Base-by-base conservation (phyloP, 2,888 invertebrate genomes). In the Herminia tarsipennalis region DNA sequence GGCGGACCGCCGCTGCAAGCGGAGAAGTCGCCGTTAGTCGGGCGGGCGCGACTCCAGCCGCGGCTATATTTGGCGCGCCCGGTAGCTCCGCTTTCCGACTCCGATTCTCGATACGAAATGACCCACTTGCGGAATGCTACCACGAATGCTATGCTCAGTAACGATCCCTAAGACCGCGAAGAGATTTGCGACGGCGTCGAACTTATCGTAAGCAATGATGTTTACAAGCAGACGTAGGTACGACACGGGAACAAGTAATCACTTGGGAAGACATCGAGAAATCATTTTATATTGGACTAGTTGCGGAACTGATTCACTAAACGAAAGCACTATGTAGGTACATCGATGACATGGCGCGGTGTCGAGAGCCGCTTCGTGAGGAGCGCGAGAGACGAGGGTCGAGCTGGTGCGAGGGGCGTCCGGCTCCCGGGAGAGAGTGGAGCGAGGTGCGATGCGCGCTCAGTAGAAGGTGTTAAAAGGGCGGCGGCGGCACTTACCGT, bases 1-100 rank as follows among this genome's bases (percentile, higher is more conserved):
- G 86, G 93, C 90, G 72, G 92, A 89, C 84, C 93, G 93, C 90
- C 94, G 95, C 95, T 95, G 94, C 91, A 94, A 94, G 91, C 86
- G 86, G 82, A 90, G 80, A 92, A 90, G 76, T 88, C 86, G 84
- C 86, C 88, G 86, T 90, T 92, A 90, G 83, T 86, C 85, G 86
- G 80, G 77, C 87, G 83, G 71, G 77, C 81, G 83, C 79, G 80
- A 70, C 83, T 86, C 90, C 91, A 90, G 90, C 82, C 88, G 86
- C 83, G 91, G 83, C 92, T 92, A 92, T 92, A 92, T 92, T 92
- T 92, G 92, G 92, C 88, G 87, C 92, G 92, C 82, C 66, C 83
- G 86, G 79, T 77, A 76, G 84, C 88, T 86, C 82, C 83, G 85
- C 82, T 84, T 80, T 83, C 79, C 78, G 78, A 81, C 79, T 78